A percentile compares a stretch with the other conserved stretches of the same genome.
These are phyloP conservation scores for Botia almorhae DNA, from an alignment of 2,797 vertebrate genomes.

Conservation along the genomic window DNA sequence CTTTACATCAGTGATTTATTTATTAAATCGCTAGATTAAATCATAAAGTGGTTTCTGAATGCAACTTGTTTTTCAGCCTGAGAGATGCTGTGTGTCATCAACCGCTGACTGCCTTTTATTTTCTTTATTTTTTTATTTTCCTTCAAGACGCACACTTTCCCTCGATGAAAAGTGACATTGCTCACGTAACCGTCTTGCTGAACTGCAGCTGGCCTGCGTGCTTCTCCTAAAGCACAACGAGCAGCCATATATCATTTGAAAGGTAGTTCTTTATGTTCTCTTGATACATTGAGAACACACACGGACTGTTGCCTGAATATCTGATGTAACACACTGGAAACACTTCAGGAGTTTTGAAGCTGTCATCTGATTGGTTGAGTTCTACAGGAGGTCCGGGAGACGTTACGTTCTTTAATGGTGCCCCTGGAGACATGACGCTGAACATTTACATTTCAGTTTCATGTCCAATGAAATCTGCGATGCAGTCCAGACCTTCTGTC, in stretches of 20 bases:
- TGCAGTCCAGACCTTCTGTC: too few species aligned
- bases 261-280: not conserved
- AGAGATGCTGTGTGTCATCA: constrained; percentile 1
- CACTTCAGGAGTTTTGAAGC: too few species aligned
- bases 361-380: too few species aligned
- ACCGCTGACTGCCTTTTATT: constrained; percentile 10
- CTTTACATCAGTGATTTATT: not conserved
- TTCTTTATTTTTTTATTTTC: constrained; percentile 15
- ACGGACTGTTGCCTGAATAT: too few species aligned
- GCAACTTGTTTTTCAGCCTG: constrained; percentile 28
- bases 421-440: too few species aligned
- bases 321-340: too few species aligned
- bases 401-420: too few species aligned
- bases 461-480: too few species aligned
- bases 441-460: too few species aligned
- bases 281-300: not conserved
- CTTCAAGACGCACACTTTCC: constrained; percentile 27
- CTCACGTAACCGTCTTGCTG: constrained; percentile 33
- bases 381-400: too few species aligned
- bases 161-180: constrained; percentile 36
- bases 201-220: constrained; percentile 29
- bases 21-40: too few species aligned
- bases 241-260: constrained; percentile 36
- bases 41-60: not conserved
- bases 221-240: constrained; percentile 30